Percentiles rank a stretch among this genome's conserved stretches.
phyloP scores from a whole-genome alignment of 2,113 vertebrate genomes.

The Orcinus orca region DNA sequence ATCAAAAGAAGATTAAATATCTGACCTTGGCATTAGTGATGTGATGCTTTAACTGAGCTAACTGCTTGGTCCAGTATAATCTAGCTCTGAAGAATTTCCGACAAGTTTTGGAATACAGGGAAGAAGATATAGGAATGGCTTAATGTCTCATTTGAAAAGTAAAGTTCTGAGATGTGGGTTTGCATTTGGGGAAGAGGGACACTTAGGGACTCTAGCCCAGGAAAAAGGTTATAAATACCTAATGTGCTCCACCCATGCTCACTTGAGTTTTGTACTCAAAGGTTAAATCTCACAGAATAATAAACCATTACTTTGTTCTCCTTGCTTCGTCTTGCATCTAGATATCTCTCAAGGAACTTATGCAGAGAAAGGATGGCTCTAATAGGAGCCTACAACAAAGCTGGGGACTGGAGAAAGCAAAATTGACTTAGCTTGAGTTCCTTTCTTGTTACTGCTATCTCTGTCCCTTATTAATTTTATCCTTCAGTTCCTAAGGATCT shows the following conservation, averaged over 20 bases:
- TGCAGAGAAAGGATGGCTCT: not conserved
- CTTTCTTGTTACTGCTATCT: not conserved
- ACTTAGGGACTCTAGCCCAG: not conserved
- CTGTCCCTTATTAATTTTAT: not conserved
- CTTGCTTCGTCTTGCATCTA: not conserved
- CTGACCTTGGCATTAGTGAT: not conserved
- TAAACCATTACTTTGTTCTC: not conserved
- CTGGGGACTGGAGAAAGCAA: not conserved
- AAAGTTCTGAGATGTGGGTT: not conserved
- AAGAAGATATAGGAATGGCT: not conserved
- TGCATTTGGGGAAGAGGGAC: not conserved
- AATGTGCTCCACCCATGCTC: not conserved
- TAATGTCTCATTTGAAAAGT: conserved; percentile 7
- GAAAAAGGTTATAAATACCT: not conserved
- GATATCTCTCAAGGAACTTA: not conserved
- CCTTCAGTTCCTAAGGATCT: not conserved
- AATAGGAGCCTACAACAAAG: not conserved
- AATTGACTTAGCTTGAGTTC: not conserved
- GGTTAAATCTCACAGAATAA: conserved; percentile 9
- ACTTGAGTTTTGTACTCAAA: not conserved
- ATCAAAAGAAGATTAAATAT: not conserved
- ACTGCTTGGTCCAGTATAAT: not conserved
- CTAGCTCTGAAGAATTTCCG: conserved; percentile 1
- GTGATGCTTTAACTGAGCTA: not conserved
- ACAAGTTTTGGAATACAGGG: not conserved